Evolutionary conservation across 2,113 vertebrate species (phyloP), one percentile per base, ranked within the genome.

Genomic region (Cynocephalus volans): DNA sequence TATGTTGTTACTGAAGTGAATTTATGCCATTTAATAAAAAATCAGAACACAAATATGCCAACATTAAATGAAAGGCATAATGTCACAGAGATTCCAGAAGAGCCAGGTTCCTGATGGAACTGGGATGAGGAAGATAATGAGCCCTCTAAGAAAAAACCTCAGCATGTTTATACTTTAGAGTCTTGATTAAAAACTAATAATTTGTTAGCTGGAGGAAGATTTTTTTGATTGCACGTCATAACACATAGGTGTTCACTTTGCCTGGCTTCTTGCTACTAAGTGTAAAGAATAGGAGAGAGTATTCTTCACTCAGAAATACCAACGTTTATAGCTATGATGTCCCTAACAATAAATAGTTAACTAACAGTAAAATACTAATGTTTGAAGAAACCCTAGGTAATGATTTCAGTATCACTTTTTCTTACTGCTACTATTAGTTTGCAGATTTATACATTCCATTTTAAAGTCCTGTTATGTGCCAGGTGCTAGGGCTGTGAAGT

Each of bases 1-100:
- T 76, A 18, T 86, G 21, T 80, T 94, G 48, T 81, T 54, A 26
- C 45, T 82, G 13, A 85, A 94, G 60, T 81, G 69, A 85, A 73
- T 94, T 52, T 13, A 52, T 85, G 56, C 75, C 52, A 50, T 80
- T 75, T 89, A 24, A 83, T 41, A 41, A 90, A 64, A 60, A 62
- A 48, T 4, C 41, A 70, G 26, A 76, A n/a, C 23, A 76, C 45
- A 72, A 72, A n/a, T 58, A 4, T 72, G 31, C 52, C 62, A 64
- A 1, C 54, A 23, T 73, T 93, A 56, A 67, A n/a, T 95, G 56
- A 64, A 77, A 73, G 13, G 26, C 19, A 24, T 60, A 18, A 36
- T 33, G 14, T 73, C 26, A 69, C 33, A 65, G 18, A 84, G 50
- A n/a, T 88, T 60, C 69, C 50, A 60, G 36, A 73, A 65, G 48